A percentile compares a stretch with the other conserved stretches of the same genome.
Conservation (phyloP, 2,888 invertebrate species). For the Agrochola litura region DNA sequence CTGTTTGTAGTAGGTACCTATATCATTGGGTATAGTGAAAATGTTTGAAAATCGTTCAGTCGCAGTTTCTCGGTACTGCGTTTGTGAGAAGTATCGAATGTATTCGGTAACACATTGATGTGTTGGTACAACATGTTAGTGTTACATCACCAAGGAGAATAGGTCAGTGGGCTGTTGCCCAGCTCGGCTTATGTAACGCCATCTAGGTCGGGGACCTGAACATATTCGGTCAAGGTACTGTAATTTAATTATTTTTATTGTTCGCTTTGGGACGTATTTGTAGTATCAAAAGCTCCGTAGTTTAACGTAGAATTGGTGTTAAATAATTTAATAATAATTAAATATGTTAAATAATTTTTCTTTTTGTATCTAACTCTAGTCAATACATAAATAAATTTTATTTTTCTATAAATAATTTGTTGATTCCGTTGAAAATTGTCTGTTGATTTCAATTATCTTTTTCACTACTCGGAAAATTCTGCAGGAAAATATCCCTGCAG, state of each 20-base stretch:
- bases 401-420: slow-evolving; percentile 5
- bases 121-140: slow-evolving; percentile 68
- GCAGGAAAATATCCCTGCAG: not conserved
- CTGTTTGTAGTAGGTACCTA: slow-evolving; percentile 19
- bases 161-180: slow-evolving; percentile 74
- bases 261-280: slow-evolving; percentile 4
- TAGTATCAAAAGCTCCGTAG: not conserved
- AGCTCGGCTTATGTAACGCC: slow-evolving; percentile 74
- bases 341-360: too few relatives aligned
- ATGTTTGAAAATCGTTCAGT: slow-evolving; percentile 26
- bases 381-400: too few relatives aligned
- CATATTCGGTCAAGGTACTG: slow-evolving; percentile 65
- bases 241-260: slow-evolving; percentile 46
- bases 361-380: too few relatives aligned
- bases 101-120: slow-evolving; percentile 33
- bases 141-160: slow-evolving; percentile 76
- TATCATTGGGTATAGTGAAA: not conserved
- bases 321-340: too few relatives aligned
- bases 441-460: slow-evolving; percentile 7
- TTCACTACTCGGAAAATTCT: not conserved
- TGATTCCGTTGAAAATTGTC: not conserved
- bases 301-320: slow-evolving; percentile 12
- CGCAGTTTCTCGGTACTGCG: slow-evolving; percentile 31
- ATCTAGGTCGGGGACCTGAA: slow-evolving; percentile 69
- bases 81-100: slow-evolving; percentile 12